phyloP scores from a whole-genome alignment of 1,140 invertebrate genomes.

The Penaeus indicus region DNA sequence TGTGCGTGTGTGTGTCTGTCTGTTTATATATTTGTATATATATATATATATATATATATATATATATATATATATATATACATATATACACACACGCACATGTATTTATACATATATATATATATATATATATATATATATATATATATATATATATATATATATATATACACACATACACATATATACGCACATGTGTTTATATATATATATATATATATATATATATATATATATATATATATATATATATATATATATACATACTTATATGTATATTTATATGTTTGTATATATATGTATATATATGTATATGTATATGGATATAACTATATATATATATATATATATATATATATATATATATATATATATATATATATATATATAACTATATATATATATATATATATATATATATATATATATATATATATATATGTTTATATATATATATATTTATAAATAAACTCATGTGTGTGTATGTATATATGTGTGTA shows the following conservation, averaged over 20 bases:
- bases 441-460: conserved; percentile 19
- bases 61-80: background rate
- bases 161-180: background rate
- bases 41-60: background rate
- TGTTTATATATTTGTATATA: too few relatives aligned
- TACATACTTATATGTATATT: conserved; percentile 13
- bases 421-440: background rate
- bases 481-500: background rate
- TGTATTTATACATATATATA: conserved; percentile 33
- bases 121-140: background rate
- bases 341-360: conserved; percentile 24
- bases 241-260: conserved; percentile 37
- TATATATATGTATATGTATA: background rate
- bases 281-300: background rate
- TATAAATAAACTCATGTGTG: background rate
- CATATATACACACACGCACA: background rate
- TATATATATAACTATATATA: background rate
- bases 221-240: conserved; percentile 13
- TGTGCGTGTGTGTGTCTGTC: background rate
- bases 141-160: conserved; percentile 16
- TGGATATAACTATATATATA: conserved; percentile 31
- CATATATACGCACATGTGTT: too few relatives aligned
- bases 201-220: background rate
- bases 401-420: background rate
- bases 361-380: conserved; percentile 12